phyloP scores from a whole-genome alignment of 2,888 invertebrate species.

The Tinea semifulvella region DNA sequence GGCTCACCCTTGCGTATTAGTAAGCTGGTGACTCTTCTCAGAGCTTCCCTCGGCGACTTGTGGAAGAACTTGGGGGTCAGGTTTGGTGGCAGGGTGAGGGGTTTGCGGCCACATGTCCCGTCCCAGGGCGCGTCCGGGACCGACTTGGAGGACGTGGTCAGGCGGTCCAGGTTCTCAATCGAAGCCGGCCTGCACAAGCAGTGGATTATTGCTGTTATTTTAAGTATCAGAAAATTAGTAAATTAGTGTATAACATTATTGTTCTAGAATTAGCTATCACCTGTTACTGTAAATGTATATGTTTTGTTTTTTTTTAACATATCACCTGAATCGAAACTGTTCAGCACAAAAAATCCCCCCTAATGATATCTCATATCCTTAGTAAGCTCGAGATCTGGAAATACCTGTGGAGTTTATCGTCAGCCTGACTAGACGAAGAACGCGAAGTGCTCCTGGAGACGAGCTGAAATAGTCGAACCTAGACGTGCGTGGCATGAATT shows the following conservation, averaged over 20 bases:
- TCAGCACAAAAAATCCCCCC: too few relatives aligned
- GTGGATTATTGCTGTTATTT: too few relatives aligned
- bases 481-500: too few relatives aligned
- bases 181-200: constrained; percentile 73
- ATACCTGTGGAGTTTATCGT: too few relatives aligned
- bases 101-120: constrained; percentile 72
- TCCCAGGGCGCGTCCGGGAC: constrained; percentile 63
- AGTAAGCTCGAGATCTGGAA: too few relatives aligned
- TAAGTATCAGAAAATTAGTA: too few relatives aligned
- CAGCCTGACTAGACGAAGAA: too few relatives aligned
- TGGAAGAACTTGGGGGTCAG: constrained; percentile 90
- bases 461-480: too few relatives aligned
- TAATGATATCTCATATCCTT: too few relatives aligned
- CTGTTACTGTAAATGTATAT: not conserved
- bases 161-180: constrained; percentile 84
- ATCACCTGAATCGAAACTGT: too few relatives aligned
- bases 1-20: constrained; percentile 81
- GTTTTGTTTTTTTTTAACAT: not conserved
- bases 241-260: too few relatives aligned
- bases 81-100: constrained; percentile 87
- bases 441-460: too few relatives aligned
- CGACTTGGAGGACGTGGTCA: constrained; percentile 62
- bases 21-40: constrained; percentile 88
- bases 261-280: not conserved
- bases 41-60: constrained; percentile 85